Evolutionary conservation across 2,888 invertebrate species (phyloP), one percentile per base, ranked within the genome.

Genomic region (Unio delphinus): DNA sequence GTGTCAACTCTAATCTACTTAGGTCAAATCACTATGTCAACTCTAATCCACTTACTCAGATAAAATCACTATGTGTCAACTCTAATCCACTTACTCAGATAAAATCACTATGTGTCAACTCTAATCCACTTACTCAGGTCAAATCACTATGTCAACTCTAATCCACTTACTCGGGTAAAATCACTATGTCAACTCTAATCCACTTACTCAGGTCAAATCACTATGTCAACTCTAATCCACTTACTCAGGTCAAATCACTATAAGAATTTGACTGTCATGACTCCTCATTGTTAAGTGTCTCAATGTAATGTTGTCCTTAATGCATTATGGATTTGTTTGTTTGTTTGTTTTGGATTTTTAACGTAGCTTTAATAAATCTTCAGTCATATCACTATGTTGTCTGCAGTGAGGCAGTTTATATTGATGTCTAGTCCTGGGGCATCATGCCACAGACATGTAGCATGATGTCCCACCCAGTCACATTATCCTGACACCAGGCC

Each of bases 1-100:
- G 69, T 34, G 69, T 65, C 58, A 91, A 92, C 66, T 65, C 63
- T 0, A 69, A 74, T 45, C 75, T 80, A 8, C 65, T 80, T 18
- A 67, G 73, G 85, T 85, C 56, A 62, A 69, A 55, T 26, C 28
- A n/a, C 7, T 60, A 5, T 3, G 17, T 23, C 0, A 23, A 23
- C 23, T 23, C 23, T 23, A 23, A 23, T 23, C 23, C 23, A 23
- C 23, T 23, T 23, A 23, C 74, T 55, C 70, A 74, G 73, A 84
- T 85, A 58, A 62, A 69, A 55, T 23, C 23, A 23, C 23, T 23
- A 23, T 23, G 23, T 34, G 69, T 65, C 58, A 91, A 92, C 66
- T 65, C 63, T 0, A 69, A 74, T 45, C 75, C 80, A 8, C 65
- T 80, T 18, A 67, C 74, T 55, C 70, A 74, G 73, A 84, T 85